Percentiles rank a stretch among this genome's conserved stretches.
Conservation (phyloP, 2,113 vertebrate species). For the Elachura formosa region DNA sequence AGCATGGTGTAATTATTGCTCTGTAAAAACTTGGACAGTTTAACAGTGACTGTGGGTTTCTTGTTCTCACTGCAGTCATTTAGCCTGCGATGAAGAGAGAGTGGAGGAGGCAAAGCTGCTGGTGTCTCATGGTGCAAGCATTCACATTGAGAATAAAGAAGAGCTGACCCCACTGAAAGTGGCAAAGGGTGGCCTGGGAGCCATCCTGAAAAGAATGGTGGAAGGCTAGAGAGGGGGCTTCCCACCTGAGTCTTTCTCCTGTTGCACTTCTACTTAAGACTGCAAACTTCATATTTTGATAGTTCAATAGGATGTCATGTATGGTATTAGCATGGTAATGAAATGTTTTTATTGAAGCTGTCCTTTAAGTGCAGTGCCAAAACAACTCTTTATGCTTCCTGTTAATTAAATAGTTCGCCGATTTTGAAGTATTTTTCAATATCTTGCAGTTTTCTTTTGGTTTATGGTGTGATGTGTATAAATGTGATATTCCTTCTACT, state of each 20-base stretch:
- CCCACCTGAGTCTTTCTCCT: neutral
- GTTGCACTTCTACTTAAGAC: neutral
- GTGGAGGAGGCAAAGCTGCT: constrained; percentile 92
- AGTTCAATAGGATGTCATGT: neutral
- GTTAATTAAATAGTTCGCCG: neutral
- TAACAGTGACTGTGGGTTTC: constrained; percentile 24
- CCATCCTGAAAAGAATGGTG: constrained; percentile 82
- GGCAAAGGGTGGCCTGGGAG: constrained; percentile 82
- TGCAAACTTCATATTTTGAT: neutral
- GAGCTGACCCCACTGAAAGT: constrained; percentile 92
- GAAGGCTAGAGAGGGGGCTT: constrained; percentile 74
- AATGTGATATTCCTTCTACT: neutral
- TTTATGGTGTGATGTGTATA: neutral
- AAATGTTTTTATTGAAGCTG: neutral
- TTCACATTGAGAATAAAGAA: constrained; percentile 96
- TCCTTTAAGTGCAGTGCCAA: constrained; percentile 5
- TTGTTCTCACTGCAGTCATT: constrained; percentile 79
- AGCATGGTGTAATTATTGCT: neutral
- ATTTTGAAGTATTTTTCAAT: neutral
- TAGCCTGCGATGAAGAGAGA: constrained; percentile 95
- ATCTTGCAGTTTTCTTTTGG: neutral
- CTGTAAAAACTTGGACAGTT: neutral
- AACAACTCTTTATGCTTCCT: neutral
- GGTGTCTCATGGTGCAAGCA: constrained; percentile 91
- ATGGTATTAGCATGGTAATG: neutral